These are phyloP conservation scores for Prionace glauca DNA, from an alignment of 2,797 vertebrate species.

Conservation along the genomic window DNA sequence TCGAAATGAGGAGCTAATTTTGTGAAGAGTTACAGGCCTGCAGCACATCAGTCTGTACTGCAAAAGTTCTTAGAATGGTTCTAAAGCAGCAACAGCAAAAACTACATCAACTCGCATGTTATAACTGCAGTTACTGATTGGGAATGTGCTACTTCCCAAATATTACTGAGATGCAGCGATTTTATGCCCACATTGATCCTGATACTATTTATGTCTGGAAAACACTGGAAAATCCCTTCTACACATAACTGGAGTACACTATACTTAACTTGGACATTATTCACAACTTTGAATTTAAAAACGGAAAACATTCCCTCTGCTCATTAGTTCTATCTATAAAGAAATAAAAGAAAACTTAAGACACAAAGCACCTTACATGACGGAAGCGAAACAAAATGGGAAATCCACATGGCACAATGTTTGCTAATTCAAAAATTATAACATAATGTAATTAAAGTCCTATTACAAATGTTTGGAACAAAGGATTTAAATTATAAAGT, in stretches of 20 bases:
- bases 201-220: not conserved
- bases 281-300: not conserved
- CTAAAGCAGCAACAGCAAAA: not conserved
- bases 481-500: not conserved
- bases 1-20: not conserved
- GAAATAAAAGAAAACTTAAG: not conserved
- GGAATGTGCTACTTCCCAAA: not conserved
- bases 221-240: conserved; percentile 19
- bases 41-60: not conserved
- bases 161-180: not conserved
- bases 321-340: not conserved
- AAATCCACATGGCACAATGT: not conserved
- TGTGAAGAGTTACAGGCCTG: not conserved
- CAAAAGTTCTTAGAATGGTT: not conserved
- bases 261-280: not conserved
- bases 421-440: not conserved
- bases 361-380: not conserved
- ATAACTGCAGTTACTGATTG: not conserved
- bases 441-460: not conserved
- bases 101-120: not conserved
- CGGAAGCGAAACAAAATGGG: not conserved
- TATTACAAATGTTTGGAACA: not conserved
- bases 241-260: not conserved
- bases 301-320: not conserved
- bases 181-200: not conserved